Base-by-base conservation (phyloP, 2,888 invertebrate genomes). In the Parnassius glacialis region DNA sequence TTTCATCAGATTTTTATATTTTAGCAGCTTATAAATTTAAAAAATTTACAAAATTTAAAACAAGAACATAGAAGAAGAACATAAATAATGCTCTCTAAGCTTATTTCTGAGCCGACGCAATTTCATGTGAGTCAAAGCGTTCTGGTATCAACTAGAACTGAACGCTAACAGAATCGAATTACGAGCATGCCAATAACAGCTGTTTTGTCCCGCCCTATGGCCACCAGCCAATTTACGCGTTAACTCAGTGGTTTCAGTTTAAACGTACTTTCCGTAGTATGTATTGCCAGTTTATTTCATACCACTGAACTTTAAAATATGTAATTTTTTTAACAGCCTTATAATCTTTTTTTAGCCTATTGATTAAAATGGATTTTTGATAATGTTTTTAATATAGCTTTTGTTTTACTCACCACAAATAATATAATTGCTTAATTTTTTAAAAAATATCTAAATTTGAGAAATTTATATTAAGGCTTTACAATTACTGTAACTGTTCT, bases 101-200 rank as follows among this genome's bases (percentile, higher is more conserved):
- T 16, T 9, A 9, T 48, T n/a, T 2, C 13, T 12, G 45, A 16
- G 34, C 34, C 42, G 57, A 50, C 47, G 57, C 20, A 53, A 62
- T 62, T 62, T 57, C 57, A 62, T 50, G 48, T 57, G 52, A 57
- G 57, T 53, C 57, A 62, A 57, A 62, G 57, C 57, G 43, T 53
- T 53, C 53, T 48, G 43, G 43, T 53, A 62, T 62, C 61, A 62
- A 57, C 57, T 57, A 57, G 57, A 62, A 57, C 61, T 62, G 61
- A 48, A 57, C 57, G 57, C 53, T 62, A 62, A 53, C 61, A 53
- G 61, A 62, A 62, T 62, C 61, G 61, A 62, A 62, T 62, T 57
- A 62, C 57, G 57, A 57, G 57, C 57, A 62, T 57, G 61, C 61
- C 57, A 62, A 62, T 62, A 62, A 62, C 61, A 62, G 61, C 57